Evolutionary conservation across 1,140 invertebrate species (phyloP), one percentile per base, ranked within the genome.

Genomic region (Sinella curviseta): DNA sequence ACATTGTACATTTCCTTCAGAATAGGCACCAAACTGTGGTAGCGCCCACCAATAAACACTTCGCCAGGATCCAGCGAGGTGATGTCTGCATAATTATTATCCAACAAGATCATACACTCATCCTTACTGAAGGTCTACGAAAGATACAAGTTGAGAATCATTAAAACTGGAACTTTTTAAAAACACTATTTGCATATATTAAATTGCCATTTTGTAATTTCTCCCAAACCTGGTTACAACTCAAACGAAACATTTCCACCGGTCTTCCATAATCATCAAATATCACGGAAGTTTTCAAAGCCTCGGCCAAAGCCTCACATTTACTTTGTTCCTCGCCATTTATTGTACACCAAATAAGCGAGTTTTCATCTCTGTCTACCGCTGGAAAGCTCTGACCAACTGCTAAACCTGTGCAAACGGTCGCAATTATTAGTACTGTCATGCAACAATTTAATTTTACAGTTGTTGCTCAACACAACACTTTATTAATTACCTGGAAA

Each of bases 21-120:
- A 78, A 97, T 94, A 4, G 97, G 97, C 1, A 97, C 91, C 73
- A 98, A 89, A 86, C 95, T 97, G 86, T 97, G 94, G 86, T 95
- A 97, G 70, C 95, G 88, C 0, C 97, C 97, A 70, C 92, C 96
- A 48, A 95, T 90, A 87, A 97, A 98, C 17, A 97, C 92, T 88
- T 98, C 94, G 28, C 97, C 97, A 48, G 97, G 92, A 88, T 99
- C 97, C 4, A 98, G 85, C 0, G 92, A 92, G 16, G 96, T 94
- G 36, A 98, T 87, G 67, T 98, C 94, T 0, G 93, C 96, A 83
- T 92, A 89, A 84, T 93, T 92, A 34, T 91, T 87, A 86, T 95
- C 93, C 33, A 96, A 86, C 84, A 91, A 86, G 65, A 88, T 86
- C 91, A 95, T 95, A 85, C 94, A 96, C 85, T 94, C 93, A 85